Conservation (phyloP, 1,140 invertebrate genomes). For the Piezodorus guildinii region DNA sequence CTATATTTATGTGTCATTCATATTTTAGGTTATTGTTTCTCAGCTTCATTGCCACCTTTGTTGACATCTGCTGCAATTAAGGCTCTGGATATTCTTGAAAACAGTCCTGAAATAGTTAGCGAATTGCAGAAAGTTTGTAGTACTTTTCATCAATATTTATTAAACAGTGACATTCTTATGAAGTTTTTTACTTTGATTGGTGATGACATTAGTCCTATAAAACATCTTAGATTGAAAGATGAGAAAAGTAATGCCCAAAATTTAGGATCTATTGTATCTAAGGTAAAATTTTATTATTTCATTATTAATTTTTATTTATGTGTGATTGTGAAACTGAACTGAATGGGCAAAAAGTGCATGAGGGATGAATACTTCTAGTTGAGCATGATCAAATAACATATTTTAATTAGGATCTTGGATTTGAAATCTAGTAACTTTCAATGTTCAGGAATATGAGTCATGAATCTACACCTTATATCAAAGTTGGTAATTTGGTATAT, state of each 20-base stretch:
- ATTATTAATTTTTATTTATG: not conserved
- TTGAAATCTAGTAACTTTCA: too few species aligned
- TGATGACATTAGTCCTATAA: constrained; percentile 56
- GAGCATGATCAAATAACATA: too few species aligned
- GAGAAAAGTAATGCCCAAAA: constrained; percentile 31
- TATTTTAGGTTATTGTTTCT: constrained; percentile 81
- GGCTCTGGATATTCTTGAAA: constrained; percentile 62
- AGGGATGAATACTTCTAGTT: too few species aligned
- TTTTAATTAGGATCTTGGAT: too few species aligned
- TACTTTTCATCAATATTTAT: constrained; percentile 38
- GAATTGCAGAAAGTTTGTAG: constrained; percentile 44
- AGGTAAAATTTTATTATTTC: not conserved
- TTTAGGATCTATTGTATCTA: not conserved
- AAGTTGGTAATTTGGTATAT: too few species aligned
- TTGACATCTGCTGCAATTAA: constrained; percentile 73
- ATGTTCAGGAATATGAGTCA: too few species aligned
- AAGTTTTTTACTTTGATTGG: constrained; percentile 45
- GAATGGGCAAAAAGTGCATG: too few species aligned
- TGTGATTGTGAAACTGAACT: too few species aligned
- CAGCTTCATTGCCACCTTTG: constrained; percentile 88
- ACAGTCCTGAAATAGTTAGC: constrained; percentile 47
- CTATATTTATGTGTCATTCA: constrained; percentile 14
- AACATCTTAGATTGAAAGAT: constrained; percentile 59
- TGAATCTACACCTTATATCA: too few species aligned
- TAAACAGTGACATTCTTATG: constrained; percentile 32